Conservation (phyloP, 2,113 vertebrate species). For the Micromys minutus region DNA sequence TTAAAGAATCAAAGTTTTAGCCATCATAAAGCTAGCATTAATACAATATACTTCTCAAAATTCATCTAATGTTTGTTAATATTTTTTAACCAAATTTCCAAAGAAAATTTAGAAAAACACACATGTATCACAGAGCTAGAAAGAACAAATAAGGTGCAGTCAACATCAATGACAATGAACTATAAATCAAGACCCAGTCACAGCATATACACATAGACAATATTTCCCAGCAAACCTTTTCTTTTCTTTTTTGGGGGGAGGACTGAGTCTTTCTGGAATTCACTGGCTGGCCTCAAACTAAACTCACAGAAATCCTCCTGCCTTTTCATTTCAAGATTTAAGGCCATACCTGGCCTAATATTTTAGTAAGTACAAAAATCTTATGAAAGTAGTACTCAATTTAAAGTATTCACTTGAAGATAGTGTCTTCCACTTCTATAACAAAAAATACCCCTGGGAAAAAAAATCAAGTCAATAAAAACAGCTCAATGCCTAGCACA, state of each 20-base stretch:
- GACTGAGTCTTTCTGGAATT: not conserved
- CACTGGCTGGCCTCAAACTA: not conserved
- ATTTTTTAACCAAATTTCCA: not conserved
- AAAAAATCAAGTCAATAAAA: not conserved
- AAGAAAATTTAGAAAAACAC: not conserved
- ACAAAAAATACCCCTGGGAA: constrained; percentile 4
- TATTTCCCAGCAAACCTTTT: not conserved
- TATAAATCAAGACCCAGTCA: constrained; percentile 15
- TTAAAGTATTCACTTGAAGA: not conserved
- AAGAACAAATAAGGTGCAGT: not conserved
- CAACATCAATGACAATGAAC: not conserved
- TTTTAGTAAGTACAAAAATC: not conserved
- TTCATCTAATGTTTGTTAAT: not conserved
- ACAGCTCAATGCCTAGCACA: too few species aligned
- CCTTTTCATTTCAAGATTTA: not conserved
- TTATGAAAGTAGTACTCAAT: not conserved
- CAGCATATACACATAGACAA: not conserved
- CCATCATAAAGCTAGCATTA: not conserved
- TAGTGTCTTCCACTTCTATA: not conserved
- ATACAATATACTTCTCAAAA: not conserved
- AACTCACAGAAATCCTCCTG: not conserved
- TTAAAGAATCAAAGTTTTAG: not conserved
- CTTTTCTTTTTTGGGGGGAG: too few species aligned
- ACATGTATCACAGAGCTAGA: not conserved
- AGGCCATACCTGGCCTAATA: not conserved